These are phyloP conservation scores for Sebastes diaconus DNA, from an alignment of 2,797 vertebrate species.

Conservation along the genomic window DNA sequence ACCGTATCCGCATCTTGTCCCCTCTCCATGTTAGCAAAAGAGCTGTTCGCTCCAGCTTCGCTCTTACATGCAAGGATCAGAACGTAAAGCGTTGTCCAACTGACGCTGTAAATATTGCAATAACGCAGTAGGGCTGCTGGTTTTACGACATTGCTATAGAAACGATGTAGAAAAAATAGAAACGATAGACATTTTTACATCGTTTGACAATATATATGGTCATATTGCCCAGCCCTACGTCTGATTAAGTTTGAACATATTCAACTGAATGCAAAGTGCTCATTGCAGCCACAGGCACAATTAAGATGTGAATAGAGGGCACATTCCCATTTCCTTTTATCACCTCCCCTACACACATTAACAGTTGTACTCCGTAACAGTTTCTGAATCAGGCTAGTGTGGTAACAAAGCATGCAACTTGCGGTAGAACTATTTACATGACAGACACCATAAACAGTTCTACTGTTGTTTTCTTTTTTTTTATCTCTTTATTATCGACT, in stretches of 20 bases:
- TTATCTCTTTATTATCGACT: not conserved
- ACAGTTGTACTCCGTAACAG: not conserved
- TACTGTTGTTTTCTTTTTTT: not conserved
- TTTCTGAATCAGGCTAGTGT: not conserved
- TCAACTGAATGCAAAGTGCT: not conserved
- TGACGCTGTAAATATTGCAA: too few relatives aligned
- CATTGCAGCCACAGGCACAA: not conserved
- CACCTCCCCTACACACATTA: not conserved
- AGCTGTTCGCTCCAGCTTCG: too few relatives aligned
- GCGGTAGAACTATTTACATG: not conserved
- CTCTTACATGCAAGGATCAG: too few relatives aligned
- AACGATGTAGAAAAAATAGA: too few relatives aligned
- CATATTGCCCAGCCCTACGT: too few relatives aligned
- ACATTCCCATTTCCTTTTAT: not conserved
- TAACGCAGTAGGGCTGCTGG: too few relatives aligned
- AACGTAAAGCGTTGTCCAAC: too few relatives aligned
- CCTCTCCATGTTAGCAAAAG: accelerated
- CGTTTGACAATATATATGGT: too few relatives aligned
- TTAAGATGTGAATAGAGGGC: not conserved
- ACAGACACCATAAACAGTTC: not conserved
- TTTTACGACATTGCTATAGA: too few relatives aligned
- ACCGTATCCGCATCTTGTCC: accelerated
- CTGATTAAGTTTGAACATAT: not conserved
- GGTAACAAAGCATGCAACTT: not conserved
- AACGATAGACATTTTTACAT: too few relatives aligned